A percentile compares a stretch with the other conserved stretches of the same genome.
phyloP scores from a whole-genome alignment of 1,140 invertebrate species.

The Drosophila eugracilis region DNA sequence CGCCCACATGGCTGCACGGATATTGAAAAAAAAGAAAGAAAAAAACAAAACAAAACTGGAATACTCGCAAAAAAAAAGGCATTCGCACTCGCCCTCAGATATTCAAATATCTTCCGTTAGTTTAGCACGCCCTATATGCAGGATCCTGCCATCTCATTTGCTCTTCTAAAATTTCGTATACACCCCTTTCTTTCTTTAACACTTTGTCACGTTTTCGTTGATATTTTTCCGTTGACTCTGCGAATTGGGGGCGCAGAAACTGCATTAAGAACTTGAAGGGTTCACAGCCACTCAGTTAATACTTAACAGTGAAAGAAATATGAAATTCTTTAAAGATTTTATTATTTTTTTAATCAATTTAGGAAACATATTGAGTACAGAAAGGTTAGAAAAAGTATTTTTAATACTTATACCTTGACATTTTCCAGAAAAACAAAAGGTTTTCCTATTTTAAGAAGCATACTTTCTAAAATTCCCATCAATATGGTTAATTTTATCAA shows the following conservation, averaged over 20 bases:
- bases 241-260: conserved; percentile 43
- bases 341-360: no score
- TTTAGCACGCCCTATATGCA: neutral
- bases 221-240: conserved; percentile 50
- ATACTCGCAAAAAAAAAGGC: conserved; percentile 2
- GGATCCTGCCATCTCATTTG: neutral
- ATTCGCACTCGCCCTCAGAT: conserved; percentile 1
- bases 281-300: neutral
- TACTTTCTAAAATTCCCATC: no score
- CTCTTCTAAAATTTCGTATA: neutral
- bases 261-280: neutral
- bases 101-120: conserved; percentile 2
- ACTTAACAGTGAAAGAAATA: neutral
- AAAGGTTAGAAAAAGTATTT: no score
- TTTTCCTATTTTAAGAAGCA: no score
- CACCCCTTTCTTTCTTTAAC: neutral
- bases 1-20: conserved; percentile 17
- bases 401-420: no score
- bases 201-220: conserved; percentile 56
- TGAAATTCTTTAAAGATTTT: no score
- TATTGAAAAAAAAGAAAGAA: no score
- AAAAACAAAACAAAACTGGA: no score
- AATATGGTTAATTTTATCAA: no score
- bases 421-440: no score
- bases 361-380: no score